phyloP scores from a whole-genome alignment of 1,140 invertebrate genomes.

The Bombus cullumanus region DNA sequence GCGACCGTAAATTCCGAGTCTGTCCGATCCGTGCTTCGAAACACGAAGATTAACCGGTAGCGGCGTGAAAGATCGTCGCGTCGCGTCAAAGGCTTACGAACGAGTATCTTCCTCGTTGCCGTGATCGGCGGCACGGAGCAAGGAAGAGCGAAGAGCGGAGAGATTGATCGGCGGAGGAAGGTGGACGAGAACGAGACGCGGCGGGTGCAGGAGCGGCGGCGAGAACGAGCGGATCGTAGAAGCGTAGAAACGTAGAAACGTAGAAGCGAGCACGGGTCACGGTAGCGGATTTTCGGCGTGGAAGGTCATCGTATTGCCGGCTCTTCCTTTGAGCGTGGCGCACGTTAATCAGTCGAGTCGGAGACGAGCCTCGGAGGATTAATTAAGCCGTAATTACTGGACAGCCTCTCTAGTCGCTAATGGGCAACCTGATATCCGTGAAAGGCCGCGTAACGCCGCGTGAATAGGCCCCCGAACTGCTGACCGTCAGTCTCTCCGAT shows the following conservation, averaged over 20 bases:
- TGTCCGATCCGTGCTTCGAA: not conserved
- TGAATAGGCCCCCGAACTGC: conserved; percentile 72
- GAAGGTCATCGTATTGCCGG: conserved; percentile 65
- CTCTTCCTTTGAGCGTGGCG: conserved; percentile 68
- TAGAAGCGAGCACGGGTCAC: conserved; percentile 35
- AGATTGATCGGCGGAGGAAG: no score
- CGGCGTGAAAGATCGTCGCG: no score
- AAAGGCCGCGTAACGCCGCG: conserved; percentile 76
- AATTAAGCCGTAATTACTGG: conserved; percentile 81
- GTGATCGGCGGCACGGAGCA: no score
- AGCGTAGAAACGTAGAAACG: conserved; percentile 3
- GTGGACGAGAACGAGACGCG: no score
- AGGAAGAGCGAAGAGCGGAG: no score
- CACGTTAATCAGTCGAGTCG: conserved; percentile 70
- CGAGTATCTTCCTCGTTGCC: no score
- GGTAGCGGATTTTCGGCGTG: conserved; percentile 68
- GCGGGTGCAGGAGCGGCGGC: no score
- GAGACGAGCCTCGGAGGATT: conserved; percentile 76
- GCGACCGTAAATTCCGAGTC: not conserved
- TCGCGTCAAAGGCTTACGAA: no score
- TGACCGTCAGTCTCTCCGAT: conserved; percentile 68
- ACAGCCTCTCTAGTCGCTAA: conserved; percentile 79
- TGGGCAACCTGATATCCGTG: conserved; percentile 80
- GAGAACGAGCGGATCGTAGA: not conserved
- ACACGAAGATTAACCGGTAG: not conserved